These are phyloP conservation scores for Apomyelois bistriatella DNA, from an alignment of 2,888 invertebrate species.

Conservation along the genomic window DNA sequence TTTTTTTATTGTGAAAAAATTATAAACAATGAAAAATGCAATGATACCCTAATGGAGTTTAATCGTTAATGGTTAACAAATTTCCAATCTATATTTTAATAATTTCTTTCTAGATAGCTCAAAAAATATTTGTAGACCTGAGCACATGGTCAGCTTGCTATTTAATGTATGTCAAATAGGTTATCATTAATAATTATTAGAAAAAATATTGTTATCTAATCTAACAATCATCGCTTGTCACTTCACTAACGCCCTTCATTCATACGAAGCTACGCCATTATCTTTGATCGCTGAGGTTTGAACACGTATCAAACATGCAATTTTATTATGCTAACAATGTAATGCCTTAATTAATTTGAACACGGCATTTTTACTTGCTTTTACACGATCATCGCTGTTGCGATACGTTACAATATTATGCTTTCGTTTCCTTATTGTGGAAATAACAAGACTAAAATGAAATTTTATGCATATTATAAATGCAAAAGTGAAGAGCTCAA, in stretches of 20 bases:
- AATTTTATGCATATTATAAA: no score
- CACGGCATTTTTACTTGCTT: conserved; percentile 14
- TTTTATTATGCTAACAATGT: conserved; percentile 16
- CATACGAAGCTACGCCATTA: conserved; percentile 15
- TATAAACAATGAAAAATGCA: no score
- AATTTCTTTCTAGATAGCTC: no score
- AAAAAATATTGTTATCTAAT: not conserved
- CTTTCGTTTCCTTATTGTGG: not conserved
- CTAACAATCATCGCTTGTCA: conserved; percentile 1
- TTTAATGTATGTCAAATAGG: no score
- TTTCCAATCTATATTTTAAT: no score
- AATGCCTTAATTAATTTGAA: conserved; percentile 15
- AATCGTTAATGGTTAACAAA: no score
- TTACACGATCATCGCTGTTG: conserved; percentile 6
- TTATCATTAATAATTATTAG: not conserved
- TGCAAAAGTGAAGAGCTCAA: no score
- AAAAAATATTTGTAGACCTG: no score
- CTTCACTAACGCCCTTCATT: conserved; percentile 8
- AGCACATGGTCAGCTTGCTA: no score
- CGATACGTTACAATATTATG: not conserved
- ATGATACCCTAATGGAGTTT: no score
- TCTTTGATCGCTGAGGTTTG: conserved; percentile 16
- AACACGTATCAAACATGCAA: conserved; percentile 15
- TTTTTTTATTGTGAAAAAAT: no score
- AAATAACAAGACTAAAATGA: not conserved